Percentiles rank a stretch among this genome's conserved stretches.
These are phyloP conservation scores for Apodemia duryi DNA, from an alignment of 2,888 invertebrate genomes.

Conservation along the genomic window DNA sequence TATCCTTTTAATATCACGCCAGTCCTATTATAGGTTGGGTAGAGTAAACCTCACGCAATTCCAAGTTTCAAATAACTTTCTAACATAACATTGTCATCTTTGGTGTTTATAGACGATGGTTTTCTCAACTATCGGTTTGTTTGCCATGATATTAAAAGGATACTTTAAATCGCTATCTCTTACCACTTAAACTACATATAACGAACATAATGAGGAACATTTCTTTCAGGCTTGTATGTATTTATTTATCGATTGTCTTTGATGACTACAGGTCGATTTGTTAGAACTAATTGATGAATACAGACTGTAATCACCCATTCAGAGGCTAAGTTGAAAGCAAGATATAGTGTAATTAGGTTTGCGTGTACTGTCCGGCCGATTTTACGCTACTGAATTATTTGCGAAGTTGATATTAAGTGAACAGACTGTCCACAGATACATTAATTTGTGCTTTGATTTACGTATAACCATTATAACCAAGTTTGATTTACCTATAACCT, in stretches of 20 bases:
- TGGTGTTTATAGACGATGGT: too few relatives aligned
- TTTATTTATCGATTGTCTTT: conserved; percentile 46
- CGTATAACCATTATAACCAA: too few relatives aligned
- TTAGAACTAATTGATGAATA: conserved; percentile 34
- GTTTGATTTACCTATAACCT: too few relatives aligned
- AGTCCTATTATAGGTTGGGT: too few relatives aligned
- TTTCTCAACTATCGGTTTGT: too few relatives aligned
- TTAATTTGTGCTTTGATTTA: too few relatives aligned
- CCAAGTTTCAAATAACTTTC: too few relatives aligned
- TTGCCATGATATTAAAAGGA: neutral
- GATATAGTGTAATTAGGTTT: conserved; percentile 25
- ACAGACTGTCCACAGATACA: too few relatives aligned
- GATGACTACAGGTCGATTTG: conserved; percentile 36
- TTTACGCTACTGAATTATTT: conserved; percentile 18
- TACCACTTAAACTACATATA: conserved; percentile 23
- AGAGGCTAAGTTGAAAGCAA: conserved; percentile 22
- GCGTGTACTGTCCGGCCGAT: conserved; percentile 21
- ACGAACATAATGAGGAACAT: conserved; percentile 39
- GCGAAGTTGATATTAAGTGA: too few relatives aligned
- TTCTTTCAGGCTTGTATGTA: conserved; percentile 40
- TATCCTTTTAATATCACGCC: too few relatives aligned
- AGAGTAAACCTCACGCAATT: too few relatives aligned
- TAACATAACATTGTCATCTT: too few relatives aligned
- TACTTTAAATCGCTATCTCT: conserved; percentile 15
- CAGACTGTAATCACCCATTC: conserved; percentile 27